A percentile compares a stretch with the other conserved stretches of the same genome.
Evolutionary conservation across 2,113 vertebrate genomes (phyloP).

Genomic region (Zeus faber): DNA sequence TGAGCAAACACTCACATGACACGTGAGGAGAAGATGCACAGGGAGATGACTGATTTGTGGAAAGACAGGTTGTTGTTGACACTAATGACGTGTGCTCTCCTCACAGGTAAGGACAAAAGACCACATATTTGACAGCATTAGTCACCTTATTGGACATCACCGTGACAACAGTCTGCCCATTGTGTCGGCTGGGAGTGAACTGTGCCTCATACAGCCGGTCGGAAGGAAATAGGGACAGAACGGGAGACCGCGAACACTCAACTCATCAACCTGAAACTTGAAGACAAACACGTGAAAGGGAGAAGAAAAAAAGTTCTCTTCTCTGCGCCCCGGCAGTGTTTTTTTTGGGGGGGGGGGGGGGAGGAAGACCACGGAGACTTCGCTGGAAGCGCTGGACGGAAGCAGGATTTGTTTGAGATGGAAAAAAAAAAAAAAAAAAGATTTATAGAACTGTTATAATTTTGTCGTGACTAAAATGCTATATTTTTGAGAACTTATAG

Average conservation of each 20-base stretch:
- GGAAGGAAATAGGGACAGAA: conserved; percentile 82
- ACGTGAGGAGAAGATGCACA: neutral
- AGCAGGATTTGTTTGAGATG: conserved; percentile 55
- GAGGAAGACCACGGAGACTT: conserved; percentile 30
- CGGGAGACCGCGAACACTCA: conserved; percentile 37
- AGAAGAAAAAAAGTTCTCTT: conserved; percentile 29
- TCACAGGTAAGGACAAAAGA: conserved; percentile 98
- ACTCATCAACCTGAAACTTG: conserved; percentile 60
- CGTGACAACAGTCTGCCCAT: conserved; percentile 94
- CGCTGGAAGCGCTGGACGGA: conserved; percentile 50
- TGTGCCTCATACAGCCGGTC: conserved; percentile 91
- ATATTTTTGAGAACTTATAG: conserved; percentile 90
- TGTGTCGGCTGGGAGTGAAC: conserved; percentile 93
- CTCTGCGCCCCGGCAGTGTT: conserved; percentile 39
- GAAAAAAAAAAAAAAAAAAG: too few species aligned
- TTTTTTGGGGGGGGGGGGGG: conserved; percentile 38
- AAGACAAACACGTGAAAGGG: conserved; percentile 49
- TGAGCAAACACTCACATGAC: conserved; percentile 54
- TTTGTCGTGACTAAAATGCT: conserved; percentile 86
- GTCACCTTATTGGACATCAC: conserved; percentile 94
- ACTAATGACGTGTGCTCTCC: conserved; percentile 12
- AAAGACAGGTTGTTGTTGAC: too few species aligned
- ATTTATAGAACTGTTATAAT: conserved; percentile 83
- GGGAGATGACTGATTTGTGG: neutral
- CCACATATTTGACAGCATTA: conserved; percentile 95